A percentile compares a stretch with the other conserved stretches of the same genome.
Evolutionary conservation across 2,888 invertebrate genomes (phyloP).

Genomic region (Meghimatium bilineatum): DNA sequence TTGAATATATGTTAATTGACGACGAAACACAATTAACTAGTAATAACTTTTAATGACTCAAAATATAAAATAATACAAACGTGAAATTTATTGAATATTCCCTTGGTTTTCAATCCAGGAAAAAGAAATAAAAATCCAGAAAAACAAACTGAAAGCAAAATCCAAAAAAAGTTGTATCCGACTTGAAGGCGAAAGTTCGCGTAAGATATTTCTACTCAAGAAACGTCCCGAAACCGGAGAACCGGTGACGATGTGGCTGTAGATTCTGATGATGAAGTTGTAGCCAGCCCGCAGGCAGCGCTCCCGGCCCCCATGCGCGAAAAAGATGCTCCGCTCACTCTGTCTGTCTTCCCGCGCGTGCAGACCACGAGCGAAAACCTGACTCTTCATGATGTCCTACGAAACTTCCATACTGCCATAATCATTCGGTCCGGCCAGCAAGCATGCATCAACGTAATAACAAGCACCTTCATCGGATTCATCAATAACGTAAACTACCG

Average conservation of each 20-base stretch:
- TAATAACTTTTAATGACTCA: too few relatives aligned
- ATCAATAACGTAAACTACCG: constrained; percentile 1
- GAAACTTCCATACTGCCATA: too few relatives aligned
- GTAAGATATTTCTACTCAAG: background rate
- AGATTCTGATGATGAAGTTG: background rate
- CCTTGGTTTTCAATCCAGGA: background rate
- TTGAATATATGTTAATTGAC: too few relatives aligned
- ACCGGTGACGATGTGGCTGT: background rate
- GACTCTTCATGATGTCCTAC: background rate
- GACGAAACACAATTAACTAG: too few relatives aligned
- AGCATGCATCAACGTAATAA: background rate
- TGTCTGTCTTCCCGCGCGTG: constrained; percentile 9
- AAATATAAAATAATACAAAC: background rate
- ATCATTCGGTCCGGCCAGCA: constrained; percentile 1
- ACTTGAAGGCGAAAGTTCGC: background rate
- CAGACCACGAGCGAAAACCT: background rate
- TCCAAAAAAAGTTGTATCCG: constrained; percentile 10
- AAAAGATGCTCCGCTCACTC: background rate
- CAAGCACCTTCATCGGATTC: background rate
- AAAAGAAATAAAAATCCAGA: background rate
- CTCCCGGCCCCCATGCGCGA: background rate
- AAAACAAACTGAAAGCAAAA: background rate
- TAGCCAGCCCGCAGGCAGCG: background rate
- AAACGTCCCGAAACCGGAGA: background rate
- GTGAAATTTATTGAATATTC: background rate